Evolutionary conservation across 2,888 invertebrate genomes (phyloP), one percentile per base, ranked within the genome.

Genomic region (Perdita meconis): DNA sequence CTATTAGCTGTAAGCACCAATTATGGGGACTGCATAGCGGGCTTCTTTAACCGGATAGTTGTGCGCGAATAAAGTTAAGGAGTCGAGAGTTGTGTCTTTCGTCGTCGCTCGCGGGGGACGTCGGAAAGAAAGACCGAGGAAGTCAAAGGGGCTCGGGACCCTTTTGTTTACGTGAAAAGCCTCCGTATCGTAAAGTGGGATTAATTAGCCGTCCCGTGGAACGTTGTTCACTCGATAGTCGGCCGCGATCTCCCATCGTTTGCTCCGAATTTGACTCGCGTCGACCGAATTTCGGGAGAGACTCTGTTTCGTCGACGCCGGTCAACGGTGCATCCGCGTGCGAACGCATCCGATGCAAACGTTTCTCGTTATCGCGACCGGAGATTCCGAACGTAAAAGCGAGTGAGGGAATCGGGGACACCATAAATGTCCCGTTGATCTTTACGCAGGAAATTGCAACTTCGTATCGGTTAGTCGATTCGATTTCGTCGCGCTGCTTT

Each of bases 1-100:
- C 67, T 75, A 72, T 80, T 81, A 77, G 71, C 76, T 34, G 77
- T 64, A 65, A 74, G 72, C 70, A 80, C 77, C 80, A 80, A 81
- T 81, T 81, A 81, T 47, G 63, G 76, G 30, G 12, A 24, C 50
- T 66, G 59, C 36, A 34, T 70, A 51, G 59, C 40, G 68, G 19
- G 56, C 59, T 69, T 76, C 64, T 69, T 80, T 77, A 34, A 36
- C 8, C 64, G 64, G 47, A 66, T 57, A 63, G 53, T 75, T 61
- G 56, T 38, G 36, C 50, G 57, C 61, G 70, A 57, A 61, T 60
- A 78, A 75, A 76, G 40, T 65, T 19, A n/a, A 74, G 61, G 19
- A 1, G 19, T 5, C 10, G 44, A 30, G 30, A 3, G 40, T 26
- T 19, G 40, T 19, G 50, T 44, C 38, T 68, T 36, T 44, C 67